Conservation (phyloP, 2,113 vertebrate genomes). For the Promerops cafer region DNA sequence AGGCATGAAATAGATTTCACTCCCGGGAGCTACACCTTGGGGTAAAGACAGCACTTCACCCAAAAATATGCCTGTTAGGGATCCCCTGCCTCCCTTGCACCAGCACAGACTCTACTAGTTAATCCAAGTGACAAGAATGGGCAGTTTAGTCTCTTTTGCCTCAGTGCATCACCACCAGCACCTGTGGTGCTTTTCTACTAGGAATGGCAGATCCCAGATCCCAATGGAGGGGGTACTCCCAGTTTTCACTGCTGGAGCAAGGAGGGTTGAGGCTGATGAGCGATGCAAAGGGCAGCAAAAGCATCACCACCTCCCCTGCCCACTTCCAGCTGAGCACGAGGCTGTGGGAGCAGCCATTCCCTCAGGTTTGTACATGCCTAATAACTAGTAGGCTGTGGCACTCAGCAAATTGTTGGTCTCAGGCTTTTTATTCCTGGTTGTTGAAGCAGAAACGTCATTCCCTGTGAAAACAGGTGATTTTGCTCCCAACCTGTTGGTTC, state of each 20-base stretch:
- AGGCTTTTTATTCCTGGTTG: background rate
- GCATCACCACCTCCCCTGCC: background rate
- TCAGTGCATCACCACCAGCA: background rate
- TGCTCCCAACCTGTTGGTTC: conserved; percentile 8
- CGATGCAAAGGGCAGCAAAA: background rate
- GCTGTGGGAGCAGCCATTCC: background rate
- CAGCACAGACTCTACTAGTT: background rate
- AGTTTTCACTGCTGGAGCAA: background rate
- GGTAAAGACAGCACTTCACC: background rate
- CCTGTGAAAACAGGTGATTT: background rate
- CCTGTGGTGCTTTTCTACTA: accelerated
- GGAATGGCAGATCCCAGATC: accelerated
- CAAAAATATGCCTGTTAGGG: accelerated
- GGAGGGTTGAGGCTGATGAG: background rate
- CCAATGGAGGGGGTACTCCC: accelerated
- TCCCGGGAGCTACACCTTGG: accelerated
- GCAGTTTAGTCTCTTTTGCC: background rate
- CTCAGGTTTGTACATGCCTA: conserved; percentile 39
- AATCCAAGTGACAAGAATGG: accelerated
- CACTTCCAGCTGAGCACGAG: background rate
- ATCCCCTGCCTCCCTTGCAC: background rate
- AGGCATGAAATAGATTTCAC: background rate
- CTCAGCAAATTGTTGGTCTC: background rate
- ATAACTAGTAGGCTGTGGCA: background rate
- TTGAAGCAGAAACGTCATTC: background rate